Evolutionary conservation across 2,113 vertebrate species (phyloP).

Genomic region (Tupaia tana): DNA sequence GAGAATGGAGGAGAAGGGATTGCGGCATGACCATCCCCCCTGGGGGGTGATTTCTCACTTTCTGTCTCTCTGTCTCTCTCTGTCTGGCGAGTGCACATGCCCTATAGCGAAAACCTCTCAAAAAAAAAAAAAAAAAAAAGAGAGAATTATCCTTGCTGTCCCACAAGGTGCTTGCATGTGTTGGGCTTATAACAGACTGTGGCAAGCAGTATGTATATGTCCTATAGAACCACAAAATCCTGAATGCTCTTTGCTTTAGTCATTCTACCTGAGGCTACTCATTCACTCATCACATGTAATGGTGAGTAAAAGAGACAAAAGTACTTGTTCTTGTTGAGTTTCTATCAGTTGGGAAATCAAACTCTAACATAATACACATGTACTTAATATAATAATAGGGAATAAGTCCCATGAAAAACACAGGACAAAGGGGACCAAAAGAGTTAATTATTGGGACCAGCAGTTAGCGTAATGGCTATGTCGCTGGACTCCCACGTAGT

Average conservation of each 20-base stretch:
- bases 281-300: background rate
- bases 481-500: no score
- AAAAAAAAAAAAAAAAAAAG: no score
- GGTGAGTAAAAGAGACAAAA: background rate
- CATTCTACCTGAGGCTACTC: fast-evolving
- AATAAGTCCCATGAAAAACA: background rate
- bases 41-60: no score
- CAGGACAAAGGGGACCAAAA: background rate
- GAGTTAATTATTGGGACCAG: no score
- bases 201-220: background rate
- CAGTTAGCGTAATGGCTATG: no score
- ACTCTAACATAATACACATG: background rate
- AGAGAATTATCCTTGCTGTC: background rate
- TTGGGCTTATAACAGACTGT: background rate
- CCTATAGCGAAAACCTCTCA: no score
- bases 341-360: background rate
- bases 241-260: background rate
- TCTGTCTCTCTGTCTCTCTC: no score
- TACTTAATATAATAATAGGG: background rate
- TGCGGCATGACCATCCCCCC: no score
- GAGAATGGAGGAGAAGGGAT: no score
- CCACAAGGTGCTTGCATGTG: fast-evolving
- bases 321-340: background rate
- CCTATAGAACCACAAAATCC: background rate
- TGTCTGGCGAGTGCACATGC: no score